phyloP scores from a whole-genome alignment of 1,140 invertebrate genomes.

The Drosophila persimilis region DNA sequence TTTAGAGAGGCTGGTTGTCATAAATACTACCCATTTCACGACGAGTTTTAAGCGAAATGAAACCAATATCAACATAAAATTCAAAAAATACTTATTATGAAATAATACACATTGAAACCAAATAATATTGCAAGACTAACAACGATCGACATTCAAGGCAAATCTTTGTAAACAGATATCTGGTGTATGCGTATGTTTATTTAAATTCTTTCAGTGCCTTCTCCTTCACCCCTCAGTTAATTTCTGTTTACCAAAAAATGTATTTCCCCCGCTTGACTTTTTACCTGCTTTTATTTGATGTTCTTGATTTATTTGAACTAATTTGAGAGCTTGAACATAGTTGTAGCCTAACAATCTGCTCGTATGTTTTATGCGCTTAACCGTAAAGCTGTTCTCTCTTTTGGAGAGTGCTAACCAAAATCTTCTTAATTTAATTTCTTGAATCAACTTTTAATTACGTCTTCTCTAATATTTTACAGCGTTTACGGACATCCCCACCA shows the following conservation, averaged over 20 bases:
- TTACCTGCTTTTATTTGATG: no score
- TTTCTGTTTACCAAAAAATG: no score
- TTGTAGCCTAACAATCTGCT: background rate
- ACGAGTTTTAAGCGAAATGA: slow-evolving; percentile 78
- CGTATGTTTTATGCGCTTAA: background rate
- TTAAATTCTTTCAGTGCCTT: background rate
- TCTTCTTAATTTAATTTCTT: slow-evolving; percentile 1
- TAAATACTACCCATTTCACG: slow-evolving; percentile 52
- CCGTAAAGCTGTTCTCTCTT: background rate
- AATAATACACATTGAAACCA: slow-evolving; percentile 29
- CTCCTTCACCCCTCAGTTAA: no score
- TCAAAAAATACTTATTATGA: slow-evolving; percentile 7
- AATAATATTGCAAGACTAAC: slow-evolving; percentile 16
- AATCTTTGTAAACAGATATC: background rate
- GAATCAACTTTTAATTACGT: slow-evolving; percentile 2
- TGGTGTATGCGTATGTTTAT: slow-evolving; percentile 9
- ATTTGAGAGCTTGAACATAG: no score
- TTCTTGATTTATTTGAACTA: no score
- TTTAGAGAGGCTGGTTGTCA: slow-evolving; percentile 49
- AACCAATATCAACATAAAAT: background rate
- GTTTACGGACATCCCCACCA: slow-evolving; percentile 59
- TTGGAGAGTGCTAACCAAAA: background rate
- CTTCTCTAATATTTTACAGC: slow-evolving; percentile 38
- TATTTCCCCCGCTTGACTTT: no score
- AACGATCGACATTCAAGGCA: background rate